These are phyloP conservation scores for Lordiphosa collinella DNA, from an alignment of 1,140 invertebrate genomes.

Conservation along the genomic window DNA sequence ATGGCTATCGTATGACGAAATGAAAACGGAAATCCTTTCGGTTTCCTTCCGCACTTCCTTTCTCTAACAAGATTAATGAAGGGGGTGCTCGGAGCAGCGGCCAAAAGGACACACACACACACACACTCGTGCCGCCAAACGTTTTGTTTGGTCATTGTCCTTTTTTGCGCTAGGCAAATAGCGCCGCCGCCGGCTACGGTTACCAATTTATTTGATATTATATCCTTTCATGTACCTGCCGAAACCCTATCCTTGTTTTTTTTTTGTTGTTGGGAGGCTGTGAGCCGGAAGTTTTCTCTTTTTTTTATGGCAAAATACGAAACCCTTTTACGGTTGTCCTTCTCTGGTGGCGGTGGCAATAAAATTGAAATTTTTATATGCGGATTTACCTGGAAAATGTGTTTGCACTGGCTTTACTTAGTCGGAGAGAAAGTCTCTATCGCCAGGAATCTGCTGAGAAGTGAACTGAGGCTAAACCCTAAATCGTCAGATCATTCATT, in stretches of 20 bases:
- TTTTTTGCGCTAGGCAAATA: constrained; percentile 70
- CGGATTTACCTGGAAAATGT: too few relatives aligned
- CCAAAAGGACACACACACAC: constrained; percentile 24
- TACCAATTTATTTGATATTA: constrained; percentile 17
- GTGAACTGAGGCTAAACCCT: too few relatives aligned
- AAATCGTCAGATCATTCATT: too few relatives aligned
- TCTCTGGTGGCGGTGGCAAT: too few relatives aligned
- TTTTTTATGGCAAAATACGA: constrained; percentile 29
- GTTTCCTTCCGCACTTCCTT: constrained; percentile 58
- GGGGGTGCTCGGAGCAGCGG: too few relatives aligned
- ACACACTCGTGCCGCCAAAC: constrained; percentile 3
- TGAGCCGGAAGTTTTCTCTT: constrained; percentile 28
- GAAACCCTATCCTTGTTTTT: constrained; percentile 47
- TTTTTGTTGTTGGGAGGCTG: not conserved
- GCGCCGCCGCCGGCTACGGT: constrained; percentile 18
- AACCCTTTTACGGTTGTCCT: constrained; percentile 20
- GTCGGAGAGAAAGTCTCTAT: too few relatives aligned
- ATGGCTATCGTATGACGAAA: constrained; percentile 23
- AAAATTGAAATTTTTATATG: too few relatives aligned
- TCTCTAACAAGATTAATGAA: constrained; percentile 61
- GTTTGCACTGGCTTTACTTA: too few relatives aligned
- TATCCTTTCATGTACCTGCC: not conserved
- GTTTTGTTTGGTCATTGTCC: constrained; percentile 66
- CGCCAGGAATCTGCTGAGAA: too few relatives aligned
- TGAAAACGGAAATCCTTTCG: constrained; percentile 66